Conservation (phyloP, 2,888 invertebrate species). For the Athalia circularis region DNA sequence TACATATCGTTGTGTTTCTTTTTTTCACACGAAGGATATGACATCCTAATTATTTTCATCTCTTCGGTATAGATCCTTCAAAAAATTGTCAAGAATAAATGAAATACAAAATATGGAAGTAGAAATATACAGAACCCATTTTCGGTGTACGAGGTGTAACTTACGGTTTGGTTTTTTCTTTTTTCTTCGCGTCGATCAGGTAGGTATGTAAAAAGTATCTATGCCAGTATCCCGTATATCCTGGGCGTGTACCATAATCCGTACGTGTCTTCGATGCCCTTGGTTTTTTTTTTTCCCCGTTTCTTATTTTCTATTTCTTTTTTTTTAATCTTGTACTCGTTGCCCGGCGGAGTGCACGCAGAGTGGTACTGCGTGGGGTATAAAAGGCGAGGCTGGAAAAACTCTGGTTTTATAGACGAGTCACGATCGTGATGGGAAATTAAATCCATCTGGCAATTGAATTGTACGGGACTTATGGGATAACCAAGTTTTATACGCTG, state of each 20-base stretch:
- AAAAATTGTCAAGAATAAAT: background rate
- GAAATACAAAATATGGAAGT: too few relatives aligned
- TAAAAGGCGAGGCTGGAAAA: background rate
- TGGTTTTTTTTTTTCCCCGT: background rate
- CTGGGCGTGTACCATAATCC: background rate
- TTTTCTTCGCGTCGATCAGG: background rate
- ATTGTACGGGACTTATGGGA: slow-evolving; percentile 10
- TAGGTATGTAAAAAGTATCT: too few relatives aligned
- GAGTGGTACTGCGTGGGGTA: too few relatives aligned
- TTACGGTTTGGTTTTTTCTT: background rate
- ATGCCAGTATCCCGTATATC: too few relatives aligned
- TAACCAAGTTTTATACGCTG: background rate
- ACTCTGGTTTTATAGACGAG: background rate
- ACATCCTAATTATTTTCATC: background rate
- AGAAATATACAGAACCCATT: background rate
- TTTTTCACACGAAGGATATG: too few relatives aligned
- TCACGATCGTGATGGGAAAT: slow-evolving; percentile 34
- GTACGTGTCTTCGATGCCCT: background rate
- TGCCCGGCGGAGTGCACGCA: background rate
- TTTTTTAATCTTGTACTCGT: background rate
- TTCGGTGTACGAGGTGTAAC: background rate
- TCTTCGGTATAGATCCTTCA: background rate
- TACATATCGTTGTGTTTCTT: too few relatives aligned
- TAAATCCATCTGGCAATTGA: slow-evolving; percentile 14
- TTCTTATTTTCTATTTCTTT: background rate